phyloP scores from a whole-genome alignment of 2,113 vertebrate species.

The Bujurquina vittata region DNA sequence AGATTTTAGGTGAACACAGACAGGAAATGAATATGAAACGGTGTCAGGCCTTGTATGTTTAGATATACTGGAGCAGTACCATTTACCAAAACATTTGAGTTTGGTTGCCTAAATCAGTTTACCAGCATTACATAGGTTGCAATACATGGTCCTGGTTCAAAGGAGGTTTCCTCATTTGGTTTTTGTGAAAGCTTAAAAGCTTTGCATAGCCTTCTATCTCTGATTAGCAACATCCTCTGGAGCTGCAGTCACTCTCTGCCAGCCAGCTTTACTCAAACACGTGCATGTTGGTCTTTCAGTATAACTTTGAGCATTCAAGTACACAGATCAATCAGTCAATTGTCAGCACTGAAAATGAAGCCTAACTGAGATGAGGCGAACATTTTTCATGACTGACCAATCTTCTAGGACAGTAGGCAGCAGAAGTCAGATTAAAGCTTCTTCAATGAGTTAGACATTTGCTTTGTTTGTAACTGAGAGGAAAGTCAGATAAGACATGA shows the following conservation, averaged over 20 bases:
- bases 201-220: slow-evolving; percentile 29
- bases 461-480: neutral
- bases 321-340: neutral
- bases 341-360: neutral
- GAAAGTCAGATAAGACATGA: neutral
- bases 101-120: neutral
- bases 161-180: slow-evolving; percentile 6
- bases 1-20: neutral
- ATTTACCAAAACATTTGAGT: no score
- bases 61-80: no score
- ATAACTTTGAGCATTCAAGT: neutral
- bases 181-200: slow-evolving; percentile 47
- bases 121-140: neutral
- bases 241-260: neutral
- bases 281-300: neutral
- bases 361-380: neutral
- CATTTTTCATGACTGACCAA: neutral
- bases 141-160: neutral
- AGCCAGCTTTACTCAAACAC: slow-evolving; percentile 10
- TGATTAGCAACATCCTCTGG: slow-evolving; percentile 37
- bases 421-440: neutral
- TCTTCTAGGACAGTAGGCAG: neutral
- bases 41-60: no score
- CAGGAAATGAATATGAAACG: no score
- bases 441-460: slow-evolving; percentile 2